Percentiles rank a stretch among this genome's conserved stretches.
phyloP scores from a whole-genome alignment of 2,113 vertebrate species.

The Phasianus colchicus region DNA sequence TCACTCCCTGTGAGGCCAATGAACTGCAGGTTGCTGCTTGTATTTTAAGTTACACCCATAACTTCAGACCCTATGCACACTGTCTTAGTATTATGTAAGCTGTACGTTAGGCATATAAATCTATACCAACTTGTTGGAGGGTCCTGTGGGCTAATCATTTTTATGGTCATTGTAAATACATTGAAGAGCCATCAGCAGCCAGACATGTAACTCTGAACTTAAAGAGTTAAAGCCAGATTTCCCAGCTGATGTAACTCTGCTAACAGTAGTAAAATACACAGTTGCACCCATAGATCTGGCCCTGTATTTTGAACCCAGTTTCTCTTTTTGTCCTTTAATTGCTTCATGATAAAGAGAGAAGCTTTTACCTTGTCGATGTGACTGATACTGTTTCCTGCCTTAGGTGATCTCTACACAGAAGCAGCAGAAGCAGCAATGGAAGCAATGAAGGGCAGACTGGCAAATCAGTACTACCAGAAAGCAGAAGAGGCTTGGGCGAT shows the following conservation, averaged over 20 bases:
- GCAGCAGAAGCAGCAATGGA: conserved; percentile 94
- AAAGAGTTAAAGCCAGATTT: not conserved
- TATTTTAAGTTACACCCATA: not conserved
- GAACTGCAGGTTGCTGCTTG: not conserved
- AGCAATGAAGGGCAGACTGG: conserved; percentile 95
- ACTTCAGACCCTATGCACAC: not conserved
- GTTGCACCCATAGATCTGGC: not conserved
- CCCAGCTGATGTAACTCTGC: not conserved
- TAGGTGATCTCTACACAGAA: conserved; percentile 94
- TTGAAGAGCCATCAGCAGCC: not conserved
- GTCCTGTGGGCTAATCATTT: accelerated
- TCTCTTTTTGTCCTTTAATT: not conserved
- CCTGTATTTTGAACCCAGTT: not conserved
- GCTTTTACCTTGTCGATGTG: not conserved
- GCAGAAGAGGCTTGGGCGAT: conserved; percentile 94
- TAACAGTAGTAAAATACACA: not conserved
- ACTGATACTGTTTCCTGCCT: conserved; percentile 11
- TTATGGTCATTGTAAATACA: not conserved
- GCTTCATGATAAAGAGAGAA: not conserved
- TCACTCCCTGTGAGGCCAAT: not conserved
- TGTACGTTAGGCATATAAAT: accelerated
- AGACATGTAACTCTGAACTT: accelerated
- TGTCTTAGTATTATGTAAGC: not conserved
- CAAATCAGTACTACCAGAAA: conserved; percentile 94
- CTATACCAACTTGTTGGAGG: accelerated